Percentiles rank a stretch among this genome's conserved stretches.
Conservation (phyloP, 2,888 invertebrate species). For the Tanaodytes sp. region DNA sequence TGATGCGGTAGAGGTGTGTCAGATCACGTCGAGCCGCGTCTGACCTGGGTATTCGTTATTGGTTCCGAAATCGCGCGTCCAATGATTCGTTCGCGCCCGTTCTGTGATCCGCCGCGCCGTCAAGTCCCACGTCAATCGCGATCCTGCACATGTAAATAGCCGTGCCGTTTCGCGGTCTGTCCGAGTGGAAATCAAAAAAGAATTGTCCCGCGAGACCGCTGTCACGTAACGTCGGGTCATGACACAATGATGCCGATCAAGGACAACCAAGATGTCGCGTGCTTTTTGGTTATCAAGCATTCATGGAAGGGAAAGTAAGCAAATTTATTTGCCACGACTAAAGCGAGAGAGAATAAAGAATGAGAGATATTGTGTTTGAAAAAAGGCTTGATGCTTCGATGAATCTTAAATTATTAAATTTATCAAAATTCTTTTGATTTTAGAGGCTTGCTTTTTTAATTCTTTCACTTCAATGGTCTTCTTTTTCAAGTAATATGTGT, state of each 20-base stretch:
- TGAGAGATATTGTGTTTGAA: no score
- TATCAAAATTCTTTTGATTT: no score
- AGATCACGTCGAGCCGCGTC: not conserved
- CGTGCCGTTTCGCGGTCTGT: slow-evolving; percentile 53
- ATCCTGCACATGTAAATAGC: slow-evolving; percentile 56
- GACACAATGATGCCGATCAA: slow-evolving; percentile 86
- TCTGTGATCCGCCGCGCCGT: no score
- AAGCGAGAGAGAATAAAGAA: no score
- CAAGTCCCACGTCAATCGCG: slow-evolving; percentile 10
- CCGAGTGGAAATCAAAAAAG: slow-evolving; percentile 22
- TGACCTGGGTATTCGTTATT: no score
- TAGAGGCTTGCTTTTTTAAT: no score
- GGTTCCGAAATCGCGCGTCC: not conserved
- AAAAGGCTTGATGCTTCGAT: no score
- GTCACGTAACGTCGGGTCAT: slow-evolving; percentile 72
- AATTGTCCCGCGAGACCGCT: slow-evolving; percentile 49
- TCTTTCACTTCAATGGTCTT: no score
- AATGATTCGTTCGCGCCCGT: not conserved
- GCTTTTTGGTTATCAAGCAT: slow-evolving; percentile 97
- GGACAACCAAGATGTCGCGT: slow-evolving; percentile 96
- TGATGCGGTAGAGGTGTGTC: slow-evolving; percentile 10
- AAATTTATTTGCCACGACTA: no score
- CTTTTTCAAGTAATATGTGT: no score
- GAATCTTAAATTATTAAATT: no score
- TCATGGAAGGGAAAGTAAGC: slow-evolving; percentile 98